Conservation (phyloP, 2,888 invertebrate genomes). For the Hirtodrosophila cameraria region DNA sequence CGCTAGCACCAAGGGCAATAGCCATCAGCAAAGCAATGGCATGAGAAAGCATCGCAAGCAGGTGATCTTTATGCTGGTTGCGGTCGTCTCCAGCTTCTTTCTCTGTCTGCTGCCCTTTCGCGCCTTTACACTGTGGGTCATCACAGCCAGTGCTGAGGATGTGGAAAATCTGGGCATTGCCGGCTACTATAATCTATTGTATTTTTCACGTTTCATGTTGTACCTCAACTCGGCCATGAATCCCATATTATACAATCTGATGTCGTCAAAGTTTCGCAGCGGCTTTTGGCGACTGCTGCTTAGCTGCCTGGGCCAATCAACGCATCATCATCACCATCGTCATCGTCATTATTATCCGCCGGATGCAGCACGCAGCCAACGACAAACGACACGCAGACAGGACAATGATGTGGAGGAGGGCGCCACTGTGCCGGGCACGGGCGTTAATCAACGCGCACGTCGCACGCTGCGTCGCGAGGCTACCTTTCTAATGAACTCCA, state of each 20-base stretch:
- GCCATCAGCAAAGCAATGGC: constrained; percentile 82
- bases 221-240: constrained; percentile 96
- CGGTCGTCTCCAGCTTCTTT: constrained; percentile 95
- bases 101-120: constrained; percentile 95
- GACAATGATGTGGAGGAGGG: constrained; percentile 37
- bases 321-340: constrained; percentile 63
- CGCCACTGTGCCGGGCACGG: constrained; percentile 17
- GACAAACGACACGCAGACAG: constrained; percentile 34
- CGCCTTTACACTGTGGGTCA: constrained; percentile 94
- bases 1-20: constrained; percentile 59
- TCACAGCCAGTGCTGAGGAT: constrained; percentile 90
- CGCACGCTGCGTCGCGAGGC: constrained; percentile 74
- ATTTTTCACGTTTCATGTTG: constrained; percentile 93
- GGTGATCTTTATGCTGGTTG: constrained; percentile 94
- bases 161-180: constrained; percentile 90
- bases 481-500: constrained; percentile 78
- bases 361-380: constrained; percentile 38
- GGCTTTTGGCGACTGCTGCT: constrained; percentile 90
- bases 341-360: constrained; percentile 51
- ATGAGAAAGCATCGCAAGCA: constrained; percentile 91
- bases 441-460: constrained; percentile 37
- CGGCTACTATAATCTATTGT: constrained; percentile 92
- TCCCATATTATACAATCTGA: constrained; percentile 95
- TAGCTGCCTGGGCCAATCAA: constrained; percentile 64
- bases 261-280: constrained; percentile 95